Evolutionary conservation across 2,888 invertebrate species (phyloP).

Genomic region (Dicyrtoma fusca): DNA sequence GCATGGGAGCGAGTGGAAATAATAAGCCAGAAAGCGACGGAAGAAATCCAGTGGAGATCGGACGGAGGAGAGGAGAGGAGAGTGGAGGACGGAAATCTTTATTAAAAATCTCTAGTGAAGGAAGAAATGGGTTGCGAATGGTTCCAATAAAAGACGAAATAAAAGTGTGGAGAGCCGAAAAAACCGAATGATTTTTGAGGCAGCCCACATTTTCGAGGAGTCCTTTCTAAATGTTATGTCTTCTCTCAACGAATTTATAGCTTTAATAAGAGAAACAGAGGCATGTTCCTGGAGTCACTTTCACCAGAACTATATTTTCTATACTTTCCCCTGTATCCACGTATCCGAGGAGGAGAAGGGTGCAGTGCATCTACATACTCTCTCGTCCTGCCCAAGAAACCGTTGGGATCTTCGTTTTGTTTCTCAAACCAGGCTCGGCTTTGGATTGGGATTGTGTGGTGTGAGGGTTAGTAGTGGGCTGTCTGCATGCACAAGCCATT

Average conservation of each 20-base stretch:
- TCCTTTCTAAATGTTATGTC: slow-evolving; percentile 50
- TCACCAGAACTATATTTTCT: too few relatives aligned
- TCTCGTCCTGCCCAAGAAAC: too few relatives aligned
- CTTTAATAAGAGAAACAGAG: slow-evolving; percentile 53
- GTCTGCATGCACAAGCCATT: too few relatives aligned
- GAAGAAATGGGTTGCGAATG: slow-evolving; percentile 6
- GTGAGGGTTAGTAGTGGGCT: too few relatives aligned
- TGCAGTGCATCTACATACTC: too few relatives aligned
- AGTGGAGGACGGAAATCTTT: slow-evolving; percentile 27
- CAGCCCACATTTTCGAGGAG: slow-evolving; percentile 54
- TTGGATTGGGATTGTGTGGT: too few relatives aligned
- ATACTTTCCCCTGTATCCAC: too few relatives aligned
- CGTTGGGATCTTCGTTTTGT: too few relatives aligned
- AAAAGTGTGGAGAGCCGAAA: slow-evolving; percentile 42
- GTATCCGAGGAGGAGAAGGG: too few relatives aligned
- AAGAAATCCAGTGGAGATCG: too few relatives aligned
- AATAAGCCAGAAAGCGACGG: neutral
- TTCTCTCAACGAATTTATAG: slow-evolving; percentile 51
- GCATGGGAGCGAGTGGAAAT: neutral
- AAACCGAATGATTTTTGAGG: slow-evolving; percentile 54
- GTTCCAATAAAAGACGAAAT: slow-evolving; percentile 31
- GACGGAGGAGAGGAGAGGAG: slow-evolving; percentile 3
- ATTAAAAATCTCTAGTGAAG: slow-evolving; percentile 32
- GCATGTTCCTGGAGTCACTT: neutral
- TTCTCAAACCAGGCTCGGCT: too few relatives aligned